A percentile compares a stretch with the other conserved stretches of the same genome.
Evolutionary conservation across 2,113 vertebrate genomes (phyloP).

Genomic region (Syngnathus typhle): DNA sequence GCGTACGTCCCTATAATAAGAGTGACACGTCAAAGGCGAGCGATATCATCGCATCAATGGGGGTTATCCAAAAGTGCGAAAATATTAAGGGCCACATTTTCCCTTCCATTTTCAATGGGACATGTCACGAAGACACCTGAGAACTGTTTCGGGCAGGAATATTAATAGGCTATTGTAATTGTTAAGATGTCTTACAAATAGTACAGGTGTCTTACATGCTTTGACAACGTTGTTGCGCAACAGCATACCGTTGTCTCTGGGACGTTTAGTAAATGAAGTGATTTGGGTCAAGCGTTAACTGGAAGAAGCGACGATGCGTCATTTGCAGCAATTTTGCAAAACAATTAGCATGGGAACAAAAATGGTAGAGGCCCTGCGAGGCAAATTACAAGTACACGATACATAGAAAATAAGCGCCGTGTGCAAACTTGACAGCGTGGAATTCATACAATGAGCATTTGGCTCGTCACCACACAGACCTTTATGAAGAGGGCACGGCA

Average conservation of each 20-base stretch:
- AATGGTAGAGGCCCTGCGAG: neutral
- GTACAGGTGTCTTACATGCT: too few species aligned
- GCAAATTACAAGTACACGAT: constrained; percentile 4
- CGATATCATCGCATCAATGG: neutral
- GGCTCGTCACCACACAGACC: constrained; percentile 29
- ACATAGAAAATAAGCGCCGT: constrained; percentile 16
- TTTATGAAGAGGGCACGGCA: constrained; percentile 38
- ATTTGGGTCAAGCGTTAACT: neutral
- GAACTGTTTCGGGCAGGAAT: too few species aligned
- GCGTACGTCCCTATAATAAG: constrained; percentile 8
- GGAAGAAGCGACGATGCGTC: neutral
- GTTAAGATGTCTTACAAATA: too few species aligned
- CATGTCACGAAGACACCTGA: too few species aligned
- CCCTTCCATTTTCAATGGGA: neutral
- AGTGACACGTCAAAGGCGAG: neutral
- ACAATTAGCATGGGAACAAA: constrained; percentile 4
- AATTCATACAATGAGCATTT: constrained; percentile 51
- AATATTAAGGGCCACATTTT: neutral
- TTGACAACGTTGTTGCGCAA: too few species aligned
- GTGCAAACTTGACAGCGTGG: constrained; percentile 50
- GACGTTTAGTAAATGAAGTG: neutral
- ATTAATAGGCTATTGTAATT: too few species aligned
- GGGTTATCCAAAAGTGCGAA: neutral
- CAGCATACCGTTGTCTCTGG: too few species aligned
- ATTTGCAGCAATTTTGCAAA: neutral